These are phyloP conservation scores for Nothura maculosa DNA, from an alignment of 2,797 vertebrate species.

Conservation along the genomic window DNA sequence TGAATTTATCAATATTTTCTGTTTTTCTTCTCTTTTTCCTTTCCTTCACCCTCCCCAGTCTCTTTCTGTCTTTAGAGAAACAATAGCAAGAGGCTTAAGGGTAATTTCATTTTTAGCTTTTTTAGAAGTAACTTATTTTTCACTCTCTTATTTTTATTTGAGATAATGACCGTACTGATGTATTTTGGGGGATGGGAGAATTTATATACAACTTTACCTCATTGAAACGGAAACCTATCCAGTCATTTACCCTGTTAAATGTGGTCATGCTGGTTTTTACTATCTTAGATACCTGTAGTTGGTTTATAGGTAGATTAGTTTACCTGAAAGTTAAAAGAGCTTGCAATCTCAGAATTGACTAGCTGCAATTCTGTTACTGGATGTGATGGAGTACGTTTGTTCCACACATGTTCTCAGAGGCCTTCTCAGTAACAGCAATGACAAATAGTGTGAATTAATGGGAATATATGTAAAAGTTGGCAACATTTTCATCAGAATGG, in stretches of 20 bases:
- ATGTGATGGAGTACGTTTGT: background rate
- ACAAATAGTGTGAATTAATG: constrained; percentile 14
- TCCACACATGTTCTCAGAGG: background rate
- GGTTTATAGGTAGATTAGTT: background rate
- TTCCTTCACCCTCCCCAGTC: background rate
- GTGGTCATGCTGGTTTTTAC: constrained; percentile 7
- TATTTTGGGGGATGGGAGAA: constrained; percentile 26
- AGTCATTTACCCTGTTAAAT: constrained; percentile 29
- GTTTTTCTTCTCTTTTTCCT: constrained; percentile 15
- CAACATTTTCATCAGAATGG: background rate
- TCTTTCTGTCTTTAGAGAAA: constrained; percentile 5
- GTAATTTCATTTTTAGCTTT: constrained; percentile 33
- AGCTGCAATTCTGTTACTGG: constrained; percentile 1
- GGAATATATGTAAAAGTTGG: background rate
- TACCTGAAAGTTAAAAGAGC: background rate
- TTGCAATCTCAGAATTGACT: background rate
- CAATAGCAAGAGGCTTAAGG: background rate
- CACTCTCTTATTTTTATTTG: constrained; percentile 45
- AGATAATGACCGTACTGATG: constrained; percentile 20
- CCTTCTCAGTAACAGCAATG: background rate
- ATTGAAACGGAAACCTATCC: constrained; percentile 42
- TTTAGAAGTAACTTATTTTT: constrained; percentile 54
- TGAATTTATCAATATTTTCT: background rate
- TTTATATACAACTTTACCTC: constrained; percentile 58
- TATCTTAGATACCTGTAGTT: background rate